Evolutionary conservation across 2,797 vertebrate species (phyloP).

Genomic region (Nyctalus aviator): DNA sequence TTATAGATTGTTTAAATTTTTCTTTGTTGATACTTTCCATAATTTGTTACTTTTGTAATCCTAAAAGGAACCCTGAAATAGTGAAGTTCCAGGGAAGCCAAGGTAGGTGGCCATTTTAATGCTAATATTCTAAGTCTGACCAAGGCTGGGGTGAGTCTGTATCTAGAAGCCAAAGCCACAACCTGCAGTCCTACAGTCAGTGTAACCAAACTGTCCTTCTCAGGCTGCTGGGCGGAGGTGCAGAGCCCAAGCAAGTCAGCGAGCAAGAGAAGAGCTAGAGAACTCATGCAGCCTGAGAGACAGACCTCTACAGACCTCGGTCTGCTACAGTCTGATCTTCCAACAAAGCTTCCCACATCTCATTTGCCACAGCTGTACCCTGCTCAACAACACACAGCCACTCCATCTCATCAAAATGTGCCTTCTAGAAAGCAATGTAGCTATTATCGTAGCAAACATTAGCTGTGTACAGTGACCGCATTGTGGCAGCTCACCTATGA

Average conservation of each 20-base stretch:
- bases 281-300: background rate
- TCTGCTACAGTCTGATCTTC: background rate
- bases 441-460: background rate
- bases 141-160: background rate
- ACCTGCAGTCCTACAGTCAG: background rate
- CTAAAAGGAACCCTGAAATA: background rate
- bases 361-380: background rate
- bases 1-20: background rate
- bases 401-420: background rate
- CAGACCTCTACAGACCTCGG: background rate
- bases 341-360: background rate
- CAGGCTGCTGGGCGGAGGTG: background rate
- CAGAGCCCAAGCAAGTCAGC: background rate
- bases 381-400: background rate
- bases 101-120: background rate
- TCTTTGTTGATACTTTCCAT: background rate
- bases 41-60: background rate
- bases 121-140: background rate
- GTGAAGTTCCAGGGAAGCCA: background rate
- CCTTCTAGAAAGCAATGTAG: background rate
- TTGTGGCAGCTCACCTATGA: background rate
- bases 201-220: background rate
- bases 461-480: background rate
- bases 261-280: background rate
- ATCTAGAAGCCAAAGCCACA: background rate